Base-by-base conservation (phyloP, 2,797 vertebrate genomes). In the Megalops cyprinoides region DNA sequence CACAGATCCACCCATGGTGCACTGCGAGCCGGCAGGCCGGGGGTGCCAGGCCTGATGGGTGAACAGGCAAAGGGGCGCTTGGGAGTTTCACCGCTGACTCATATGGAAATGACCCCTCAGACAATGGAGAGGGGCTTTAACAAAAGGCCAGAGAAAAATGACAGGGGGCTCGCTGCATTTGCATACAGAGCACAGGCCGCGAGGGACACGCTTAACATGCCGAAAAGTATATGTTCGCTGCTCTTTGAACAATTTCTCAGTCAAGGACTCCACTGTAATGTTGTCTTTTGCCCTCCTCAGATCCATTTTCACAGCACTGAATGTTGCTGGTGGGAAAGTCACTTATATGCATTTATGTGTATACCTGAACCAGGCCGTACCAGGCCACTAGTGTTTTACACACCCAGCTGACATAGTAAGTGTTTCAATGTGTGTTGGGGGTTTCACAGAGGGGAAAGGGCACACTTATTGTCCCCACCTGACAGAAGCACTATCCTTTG, bases 91-190 rank as follows among this genome's bases (percentile, higher is more conserved):
- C 34, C 1, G 15, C 60, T 76, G 73, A 84, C 85, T 87, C 87
- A 84, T 87, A 91, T 91, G 88, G 85, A 87, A 92, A 90, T 87
- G 87, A 85, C 75, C 34, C 34, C 14, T 1, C 34, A 84, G 71
- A 92, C 87, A 90, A 90, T 89, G 82, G 86, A 84, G 79, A 80
- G 62, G 3, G 62, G 31, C 15, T 14, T 1, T 37, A 1, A 8
- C 18, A 69, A 18, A 6, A 18, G 62, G 31, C n/a, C 31, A 37
- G 62, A 4, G 18, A 69, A 23, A n/a, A 14, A 42, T 67, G 62
- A 69, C 37, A 7, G 34, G 46, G 46, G 15, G 20, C 28, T 23
- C 31, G 14, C 62, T 10, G 18, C 65, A 20, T 69, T 69, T 20
- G 34, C 65, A 69, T 69, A 69, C 65, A 69, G 65, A 69, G 34